phyloP scores from a whole-genome alignment of 2,113 vertebrate species.

The Mesoclemmys tuberculata region DNA sequence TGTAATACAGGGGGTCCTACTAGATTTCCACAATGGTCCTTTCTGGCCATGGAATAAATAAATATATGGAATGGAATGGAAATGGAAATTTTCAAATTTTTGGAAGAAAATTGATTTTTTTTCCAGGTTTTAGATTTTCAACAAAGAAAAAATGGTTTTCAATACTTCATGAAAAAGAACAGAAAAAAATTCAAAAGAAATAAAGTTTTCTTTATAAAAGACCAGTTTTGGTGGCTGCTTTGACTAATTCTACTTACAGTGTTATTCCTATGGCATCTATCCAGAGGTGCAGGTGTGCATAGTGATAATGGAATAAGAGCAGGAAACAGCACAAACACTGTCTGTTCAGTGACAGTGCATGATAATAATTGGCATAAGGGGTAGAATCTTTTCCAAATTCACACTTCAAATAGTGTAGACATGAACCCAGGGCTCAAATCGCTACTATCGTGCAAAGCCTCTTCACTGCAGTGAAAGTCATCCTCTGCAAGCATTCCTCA shows the following conservation, averaged over 20 bases:
- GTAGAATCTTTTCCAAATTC: background rate
- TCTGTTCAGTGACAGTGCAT: background rate
- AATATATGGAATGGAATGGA: constrained; percentile 31
- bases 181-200: no score
- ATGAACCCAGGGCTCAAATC: background rate
- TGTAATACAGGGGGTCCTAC: no score
- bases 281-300: background rate
- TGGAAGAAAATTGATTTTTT: background rate
- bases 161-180: no score
- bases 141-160: no score
- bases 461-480: background rate
- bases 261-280: no score
- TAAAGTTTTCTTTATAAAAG: no score
- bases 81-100: background rate
- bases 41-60: background rate
- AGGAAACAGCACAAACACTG: background rate
- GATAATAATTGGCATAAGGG: background rate
- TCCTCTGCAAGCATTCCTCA: background rate
- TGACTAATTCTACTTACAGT: no score
- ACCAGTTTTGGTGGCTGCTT: no score
- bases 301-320: background rate
- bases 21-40: no score
- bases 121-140: background rate
- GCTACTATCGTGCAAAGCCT: fast-evolving
- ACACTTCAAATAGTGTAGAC: background rate